phyloP scores from a whole-genome alignment of 2,888 invertebrate species.

The Apoda limacodes region DNA sequence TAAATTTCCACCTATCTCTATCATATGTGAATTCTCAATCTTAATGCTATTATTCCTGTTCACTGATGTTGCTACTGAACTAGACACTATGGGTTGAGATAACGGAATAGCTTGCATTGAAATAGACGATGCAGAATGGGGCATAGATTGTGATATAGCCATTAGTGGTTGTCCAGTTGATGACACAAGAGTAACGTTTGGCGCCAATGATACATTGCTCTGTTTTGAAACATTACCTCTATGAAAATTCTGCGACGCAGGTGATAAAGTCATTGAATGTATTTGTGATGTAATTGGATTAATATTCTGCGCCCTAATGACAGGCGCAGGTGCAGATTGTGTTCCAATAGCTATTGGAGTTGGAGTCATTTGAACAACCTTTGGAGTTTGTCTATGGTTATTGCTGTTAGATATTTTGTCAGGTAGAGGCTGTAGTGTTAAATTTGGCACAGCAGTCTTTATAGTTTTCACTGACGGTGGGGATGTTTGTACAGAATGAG shows the following conservation, averaged over 20 bases:
- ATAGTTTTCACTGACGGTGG: slow-evolving; percentile 49
- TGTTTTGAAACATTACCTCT: slow-evolving; percentile 44
- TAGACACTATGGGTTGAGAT: slow-evolving; percentile 61
- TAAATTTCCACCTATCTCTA: slow-evolving; percentile 59
- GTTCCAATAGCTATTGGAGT: slow-evolving; percentile 37
- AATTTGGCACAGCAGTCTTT: slow-evolving; percentile 52
- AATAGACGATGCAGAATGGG: slow-evolving; percentile 43
- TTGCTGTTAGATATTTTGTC: slow-evolving; percentile 45
- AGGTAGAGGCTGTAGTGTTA: slow-evolving; percentile 58
- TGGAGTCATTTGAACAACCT: slow-evolving; percentile 58
- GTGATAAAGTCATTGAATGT: slow-evolving; percentile 52
- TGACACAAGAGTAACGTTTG: slow-evolving; percentile 55
- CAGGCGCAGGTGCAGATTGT: slow-evolving; percentile 37
- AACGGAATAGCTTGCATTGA: slow-evolving; percentile 58
- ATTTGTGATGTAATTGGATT: slow-evolving; percentile 64
- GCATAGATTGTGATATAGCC: slow-evolving; percentile 59
- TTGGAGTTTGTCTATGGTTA: slow-evolving; percentile 48
- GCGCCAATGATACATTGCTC: slow-evolving; percentile 49
- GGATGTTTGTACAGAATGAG: slow-evolving; percentile 51
- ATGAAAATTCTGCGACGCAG: slow-evolving; percentile 43
- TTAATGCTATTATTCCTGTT: slow-evolving; percentile 47
- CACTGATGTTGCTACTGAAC: slow-evolving; percentile 51
- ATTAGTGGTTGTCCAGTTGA: slow-evolving; percentile 60
- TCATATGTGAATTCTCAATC: slow-evolving; percentile 56
- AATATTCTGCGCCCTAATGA: slow-evolving; percentile 50